These are phyloP conservation scores for Galemys pyrenaicus DNA, from an alignment of 2,113 vertebrate species.

Conservation along the genomic window DNA sequence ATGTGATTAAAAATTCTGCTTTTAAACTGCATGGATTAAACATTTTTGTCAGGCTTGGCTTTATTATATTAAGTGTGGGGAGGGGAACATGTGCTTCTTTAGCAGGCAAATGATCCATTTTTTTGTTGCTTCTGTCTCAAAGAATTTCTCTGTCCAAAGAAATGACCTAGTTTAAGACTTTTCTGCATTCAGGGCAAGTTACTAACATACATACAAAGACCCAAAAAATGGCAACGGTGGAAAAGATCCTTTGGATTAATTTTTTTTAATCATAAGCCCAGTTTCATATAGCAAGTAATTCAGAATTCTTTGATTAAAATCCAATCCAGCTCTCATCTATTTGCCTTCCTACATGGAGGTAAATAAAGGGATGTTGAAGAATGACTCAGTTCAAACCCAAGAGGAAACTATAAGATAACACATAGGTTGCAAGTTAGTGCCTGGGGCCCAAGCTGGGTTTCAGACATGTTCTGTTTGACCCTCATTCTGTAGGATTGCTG, in stretches of 20 bases:
- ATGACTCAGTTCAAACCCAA: not conserved
- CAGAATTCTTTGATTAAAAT: slow-evolving; percentile 16
- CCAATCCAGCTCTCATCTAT: not conserved
- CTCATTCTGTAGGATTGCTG: accelerated
- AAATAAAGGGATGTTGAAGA: too few relatives aligned
- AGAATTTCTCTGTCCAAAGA: slow-evolving; percentile 68
- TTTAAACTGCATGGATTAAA: slow-evolving; percentile 35
- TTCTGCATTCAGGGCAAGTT: slow-evolving; percentile 46
- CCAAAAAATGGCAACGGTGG: slow-evolving; percentile 56
- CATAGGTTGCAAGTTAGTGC: not conserved
- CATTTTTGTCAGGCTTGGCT: slow-evolving; percentile 30
- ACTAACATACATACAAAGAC: slow-evolving; percentile 40
- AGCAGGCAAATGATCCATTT: slow-evolving; percentile 53
- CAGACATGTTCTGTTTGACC: accelerated
- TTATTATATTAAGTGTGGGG: not conserved
- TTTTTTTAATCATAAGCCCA: not conserved
- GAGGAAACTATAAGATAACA: not conserved
- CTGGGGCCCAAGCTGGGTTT: not conserved
- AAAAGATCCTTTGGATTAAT: slow-evolving; percentile 54
- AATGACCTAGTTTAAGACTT: slow-evolving; percentile 64
- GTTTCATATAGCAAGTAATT: not conserved
- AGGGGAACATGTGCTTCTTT: not conserved
- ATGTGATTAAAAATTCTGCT: slow-evolving; percentile 55
- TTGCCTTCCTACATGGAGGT: not conserved
- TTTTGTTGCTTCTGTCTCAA: slow-evolving; percentile 68